These are phyloP conservation scores for Zoanthus sansibaricus DNA, from an alignment of 92 coral and sea anemone species.

Conservation along the genomic window DNA sequence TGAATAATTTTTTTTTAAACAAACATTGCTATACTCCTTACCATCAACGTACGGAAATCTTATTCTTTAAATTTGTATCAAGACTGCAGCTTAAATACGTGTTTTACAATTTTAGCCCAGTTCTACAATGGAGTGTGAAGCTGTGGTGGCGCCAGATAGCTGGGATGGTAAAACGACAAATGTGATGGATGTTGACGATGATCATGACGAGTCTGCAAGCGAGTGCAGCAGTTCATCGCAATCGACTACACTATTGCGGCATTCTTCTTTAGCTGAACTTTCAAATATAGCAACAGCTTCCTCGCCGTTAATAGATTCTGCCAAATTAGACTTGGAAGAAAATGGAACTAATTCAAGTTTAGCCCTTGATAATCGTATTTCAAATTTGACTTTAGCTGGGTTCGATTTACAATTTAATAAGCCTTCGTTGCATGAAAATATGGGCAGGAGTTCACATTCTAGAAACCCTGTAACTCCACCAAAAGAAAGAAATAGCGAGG, in stretches of 20 bases:
- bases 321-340: constrained; percentile 38
- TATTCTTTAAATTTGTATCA: neutral
- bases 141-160: constrained; percentile 44
- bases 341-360: constrained; percentile 27
- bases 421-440: constrained; percentile 2
- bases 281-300: constrained; percentile 83
- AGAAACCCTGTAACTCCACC: constrained; percentile 86
- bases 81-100: neutral
- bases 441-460: neutral
- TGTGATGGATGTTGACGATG: constrained; percentile 26
- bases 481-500: constrained; percentile 66
- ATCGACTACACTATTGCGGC: constrained; percentile 64
- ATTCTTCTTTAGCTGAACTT: constrained; percentile 91
- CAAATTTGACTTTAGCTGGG: constrained; percentile 9
- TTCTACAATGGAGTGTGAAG: constrained; percentile 36
- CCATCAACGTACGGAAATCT: neutral
- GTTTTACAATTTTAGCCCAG: neutral
- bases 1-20: constrained; percentile 15
- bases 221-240: constrained; percentile 62
- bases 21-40: constrained; percentile 2
- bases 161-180: constrained; percentile 52
- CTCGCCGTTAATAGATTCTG: constrained; percentile 51
- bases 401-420: neutral
- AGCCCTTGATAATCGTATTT: constrained; percentile 19
- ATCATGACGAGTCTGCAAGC: constrained; percentile 30